Evolutionary conservation across 2,797 vertebrate species (phyloP).

Genomic region (Eulemur mongoz): DNA sequence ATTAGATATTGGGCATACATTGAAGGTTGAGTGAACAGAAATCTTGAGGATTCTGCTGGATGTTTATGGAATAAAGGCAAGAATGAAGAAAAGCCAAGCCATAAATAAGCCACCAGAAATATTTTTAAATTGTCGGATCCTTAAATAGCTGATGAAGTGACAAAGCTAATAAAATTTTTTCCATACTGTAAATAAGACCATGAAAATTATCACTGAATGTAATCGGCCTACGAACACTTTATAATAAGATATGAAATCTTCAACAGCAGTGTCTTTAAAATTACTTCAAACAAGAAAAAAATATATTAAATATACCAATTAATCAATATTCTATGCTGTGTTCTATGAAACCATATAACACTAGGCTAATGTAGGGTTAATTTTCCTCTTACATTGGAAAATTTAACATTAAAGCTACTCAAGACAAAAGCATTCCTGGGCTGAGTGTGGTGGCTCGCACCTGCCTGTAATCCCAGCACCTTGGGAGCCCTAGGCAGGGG

Average conservation of each 20-base stretch:
- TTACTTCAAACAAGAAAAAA: slow-evolving; percentile 24
- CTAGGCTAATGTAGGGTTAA: neutral
- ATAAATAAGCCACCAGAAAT: slow-evolving; percentile 35
- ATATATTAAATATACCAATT: neutral
- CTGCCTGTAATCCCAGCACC: no score
- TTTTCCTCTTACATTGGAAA: slow-evolving; percentile 27
- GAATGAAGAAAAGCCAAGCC: slow-evolving; percentile 36
- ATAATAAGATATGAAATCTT: slow-evolving; percentile 5
- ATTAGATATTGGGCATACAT: neutral
- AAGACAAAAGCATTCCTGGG: slow-evolving; percentile 26
- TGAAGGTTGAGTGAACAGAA: slow-evolving; percentile 30
- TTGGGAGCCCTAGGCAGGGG: no score
- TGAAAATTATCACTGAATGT: neutral
- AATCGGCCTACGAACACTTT: slow-evolving; percentile 11
- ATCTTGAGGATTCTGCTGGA: neutral
- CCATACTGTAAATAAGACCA: neutral
- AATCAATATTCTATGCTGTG: neutral
- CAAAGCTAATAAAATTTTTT: slow-evolving; percentile 45
- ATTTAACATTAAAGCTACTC: slow-evolving; percentile 7
- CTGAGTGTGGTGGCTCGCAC: no score
- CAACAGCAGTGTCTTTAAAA: neutral
- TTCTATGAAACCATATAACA: neutral
- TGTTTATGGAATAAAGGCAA: slow-evolving; percentile 43
- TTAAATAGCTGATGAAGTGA: slow-evolving; percentile 43
- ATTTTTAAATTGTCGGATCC: slow-evolving; percentile 25